phyloP scores from a whole-genome alignment of 2,888 invertebrate species.

The Orthosia gracilis region DNA sequence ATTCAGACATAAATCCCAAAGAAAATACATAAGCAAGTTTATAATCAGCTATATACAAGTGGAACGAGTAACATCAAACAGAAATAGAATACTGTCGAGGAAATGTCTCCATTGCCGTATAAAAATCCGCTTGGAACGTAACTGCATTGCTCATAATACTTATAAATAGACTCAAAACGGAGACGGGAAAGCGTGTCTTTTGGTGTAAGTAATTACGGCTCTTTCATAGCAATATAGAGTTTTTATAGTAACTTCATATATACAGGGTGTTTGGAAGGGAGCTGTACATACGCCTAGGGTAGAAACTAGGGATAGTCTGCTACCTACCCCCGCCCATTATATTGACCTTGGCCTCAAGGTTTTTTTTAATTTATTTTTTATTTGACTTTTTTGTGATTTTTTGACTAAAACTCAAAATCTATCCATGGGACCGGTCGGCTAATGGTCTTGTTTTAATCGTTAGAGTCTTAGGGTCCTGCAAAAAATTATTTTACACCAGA shows the following conservation, averaged over 20 bases:
- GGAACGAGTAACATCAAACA: slow-evolving; percentile 11
- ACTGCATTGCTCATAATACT: slow-evolving; percentile 41
- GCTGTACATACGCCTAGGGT: too few species aligned
- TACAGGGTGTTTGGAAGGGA: too few species aligned
- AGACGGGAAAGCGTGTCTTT: slow-evolving; percentile 27
- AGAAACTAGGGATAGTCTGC: too few species aligned
- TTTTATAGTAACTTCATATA: background rate
- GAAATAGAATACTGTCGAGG: slow-evolving; percentile 7
- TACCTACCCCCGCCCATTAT: too few species aligned
- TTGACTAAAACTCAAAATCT: too few species aligned
- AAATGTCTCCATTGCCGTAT: slow-evolving; percentile 21
- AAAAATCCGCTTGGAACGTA: slow-evolving; percentile 25
- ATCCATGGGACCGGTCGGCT: too few species aligned
- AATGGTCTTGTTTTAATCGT: too few species aligned
- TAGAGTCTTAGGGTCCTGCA: too few species aligned
- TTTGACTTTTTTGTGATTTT: too few species aligned
- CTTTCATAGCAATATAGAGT: slow-evolving; percentile 4
- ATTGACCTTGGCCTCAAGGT: too few species aligned
- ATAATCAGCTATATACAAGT: slow-evolving; percentile 4
- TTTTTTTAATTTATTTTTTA: too few species aligned
- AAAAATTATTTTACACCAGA: too few species aligned
- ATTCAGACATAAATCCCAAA: background rate
- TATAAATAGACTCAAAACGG: slow-evolving; percentile 20
- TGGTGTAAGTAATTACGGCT: slow-evolving; percentile 8
- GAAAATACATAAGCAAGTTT: background rate